phyloP scores from a whole-genome alignment of 2,888 invertebrate genomes.

The Micoletzkya japonica region DNA sequence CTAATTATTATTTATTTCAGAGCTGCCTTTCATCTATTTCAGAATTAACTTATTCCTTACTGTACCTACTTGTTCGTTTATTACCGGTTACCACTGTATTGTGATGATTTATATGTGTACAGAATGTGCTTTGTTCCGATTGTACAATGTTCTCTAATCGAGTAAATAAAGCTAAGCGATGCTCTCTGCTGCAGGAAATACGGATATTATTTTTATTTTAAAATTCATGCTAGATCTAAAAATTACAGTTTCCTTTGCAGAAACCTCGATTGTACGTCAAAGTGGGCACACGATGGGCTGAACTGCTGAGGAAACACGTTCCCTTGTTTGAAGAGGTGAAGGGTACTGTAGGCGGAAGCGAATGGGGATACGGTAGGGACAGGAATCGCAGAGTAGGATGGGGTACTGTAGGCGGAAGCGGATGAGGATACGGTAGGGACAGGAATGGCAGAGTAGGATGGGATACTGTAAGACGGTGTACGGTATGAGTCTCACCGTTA shows the following conservation, averaged over 20 bases:
- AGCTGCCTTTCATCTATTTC: neutral
- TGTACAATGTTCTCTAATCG: neutral
- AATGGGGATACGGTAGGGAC: neutral
- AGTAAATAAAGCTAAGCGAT: neutral
- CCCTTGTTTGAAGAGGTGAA: conserved; percentile 19
- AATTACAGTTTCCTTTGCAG: neutral
- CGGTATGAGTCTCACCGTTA: neutral
- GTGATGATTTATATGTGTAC: too few relatives aligned
- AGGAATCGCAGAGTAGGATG: neutral
- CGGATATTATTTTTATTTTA: neutral
- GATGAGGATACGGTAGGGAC: neutral
- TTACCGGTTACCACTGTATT: too few relatives aligned
- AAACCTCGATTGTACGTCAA: conserved; percentile 24
- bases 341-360: neutral
- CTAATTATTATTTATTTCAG: neutral
- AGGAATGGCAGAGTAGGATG: too few relatives aligned
- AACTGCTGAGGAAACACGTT: conserved; percentile 1
- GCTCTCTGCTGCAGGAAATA: neutral
- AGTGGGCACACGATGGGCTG: neutral
- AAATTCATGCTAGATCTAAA: conserved; percentile 2
- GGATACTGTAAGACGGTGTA: too few relatives aligned
- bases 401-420: neutral
- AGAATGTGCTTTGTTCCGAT: too few relatives aligned
- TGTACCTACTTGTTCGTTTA: too few relatives aligned
- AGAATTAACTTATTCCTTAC: too few relatives aligned